Percentiles rank a stretch among this genome's conserved stretches.
Evolutionary conservation across 1,140 invertebrate genomes (phyloP).

Genomic region (Lutraria rhynchaena): DNA sequence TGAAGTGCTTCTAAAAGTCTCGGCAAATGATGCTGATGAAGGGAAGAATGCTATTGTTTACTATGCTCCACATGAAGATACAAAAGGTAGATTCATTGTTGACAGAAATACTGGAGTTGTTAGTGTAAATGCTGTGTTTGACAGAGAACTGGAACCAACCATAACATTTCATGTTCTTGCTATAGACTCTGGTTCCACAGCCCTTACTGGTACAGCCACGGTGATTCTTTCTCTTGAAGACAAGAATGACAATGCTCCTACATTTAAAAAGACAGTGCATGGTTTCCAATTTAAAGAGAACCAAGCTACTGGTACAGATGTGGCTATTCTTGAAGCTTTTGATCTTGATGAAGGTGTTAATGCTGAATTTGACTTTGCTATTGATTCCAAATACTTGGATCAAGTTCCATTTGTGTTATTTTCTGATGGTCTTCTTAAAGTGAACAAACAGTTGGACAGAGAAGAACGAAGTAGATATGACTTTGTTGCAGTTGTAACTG

Average conservation of each 20-base stretch:
- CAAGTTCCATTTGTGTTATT: slow-evolving; percentile 84
- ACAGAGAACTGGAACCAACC: slow-evolving; percentile 65
- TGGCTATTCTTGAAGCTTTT: slow-evolving; percentile 91
- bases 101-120: slow-evolving; percentile 69
- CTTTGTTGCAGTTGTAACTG: slow-evolving; percentile 87
- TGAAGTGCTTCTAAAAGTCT: slow-evolving; percentile 86
- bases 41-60: slow-evolving; percentile 93
- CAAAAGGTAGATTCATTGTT: slow-evolving; percentile 63
- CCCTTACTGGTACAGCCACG: slow-evolving; percentile 64
- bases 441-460: slow-evolving; percentile 90
- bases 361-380: slow-evolving; percentile 90
- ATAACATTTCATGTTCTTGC: slow-evolving; percentile 67
- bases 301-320: slow-evolving; percentile 87
- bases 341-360: slow-evolving; percentile 95
- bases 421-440: slow-evolving; percentile 83
- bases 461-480: slow-evolving; percentile 90
- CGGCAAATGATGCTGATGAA: slow-evolving; percentile 92
- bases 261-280: slow-evolving; percentile 68
- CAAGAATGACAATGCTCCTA: slow-evolving; percentile 84
- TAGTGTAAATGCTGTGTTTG: slow-evolving; percentile 62
- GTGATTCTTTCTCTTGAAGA: slow-evolving; percentile 85
- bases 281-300: slow-evolving; percentile 86
- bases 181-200: slow-evolving; percentile 84
- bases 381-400: slow-evolving; percentile 86
- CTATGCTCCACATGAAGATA: slow-evolving; percentile 84